phyloP scores from a whole-genome alignment of 2,113 vertebrate species.

The Calidris pygmaea region DNA sequence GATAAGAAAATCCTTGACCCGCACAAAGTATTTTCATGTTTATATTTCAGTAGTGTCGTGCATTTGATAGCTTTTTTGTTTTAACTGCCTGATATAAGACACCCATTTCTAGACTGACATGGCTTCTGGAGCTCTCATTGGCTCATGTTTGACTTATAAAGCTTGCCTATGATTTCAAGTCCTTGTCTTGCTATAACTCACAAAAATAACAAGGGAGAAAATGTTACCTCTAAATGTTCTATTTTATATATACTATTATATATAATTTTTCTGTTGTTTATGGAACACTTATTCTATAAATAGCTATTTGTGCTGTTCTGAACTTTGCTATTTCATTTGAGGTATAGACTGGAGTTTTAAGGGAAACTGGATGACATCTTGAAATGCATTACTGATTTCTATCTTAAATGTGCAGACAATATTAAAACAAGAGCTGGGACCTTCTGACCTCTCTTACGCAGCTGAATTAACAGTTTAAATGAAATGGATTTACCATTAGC shows the following conservation, averaged over 20 bases:
- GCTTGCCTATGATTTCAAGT: not conserved
- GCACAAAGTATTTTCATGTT: not conserved
- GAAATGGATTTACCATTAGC: not conserved
- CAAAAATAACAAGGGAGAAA: not conserved
- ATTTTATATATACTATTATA: not conserved
- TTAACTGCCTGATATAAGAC: not conserved
- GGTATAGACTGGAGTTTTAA: not conserved
- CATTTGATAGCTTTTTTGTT: not conserved
- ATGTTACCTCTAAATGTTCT: not conserved
- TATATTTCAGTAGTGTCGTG: accelerated
- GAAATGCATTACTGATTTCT: not conserved
- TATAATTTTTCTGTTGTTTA: not conserved
- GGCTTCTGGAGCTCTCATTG: not conserved
- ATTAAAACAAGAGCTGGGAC: not conserved
- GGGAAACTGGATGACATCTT: not conserved
- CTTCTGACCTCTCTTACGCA: not conserved
- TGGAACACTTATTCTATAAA: not conserved
- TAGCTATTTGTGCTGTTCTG: not conserved
- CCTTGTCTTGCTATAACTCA: not conserved
- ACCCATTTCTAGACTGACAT: not conserved
- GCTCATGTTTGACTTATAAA: not conserved
- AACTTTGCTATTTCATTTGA: not conserved
- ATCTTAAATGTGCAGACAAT: not conserved
- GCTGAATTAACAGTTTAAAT: slow-evolving; percentile 2
- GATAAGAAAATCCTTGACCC: not conserved